phyloP scores from a whole-genome alignment of 2,797 vertebrate species.

The Apogon hyalosoma region DNA sequence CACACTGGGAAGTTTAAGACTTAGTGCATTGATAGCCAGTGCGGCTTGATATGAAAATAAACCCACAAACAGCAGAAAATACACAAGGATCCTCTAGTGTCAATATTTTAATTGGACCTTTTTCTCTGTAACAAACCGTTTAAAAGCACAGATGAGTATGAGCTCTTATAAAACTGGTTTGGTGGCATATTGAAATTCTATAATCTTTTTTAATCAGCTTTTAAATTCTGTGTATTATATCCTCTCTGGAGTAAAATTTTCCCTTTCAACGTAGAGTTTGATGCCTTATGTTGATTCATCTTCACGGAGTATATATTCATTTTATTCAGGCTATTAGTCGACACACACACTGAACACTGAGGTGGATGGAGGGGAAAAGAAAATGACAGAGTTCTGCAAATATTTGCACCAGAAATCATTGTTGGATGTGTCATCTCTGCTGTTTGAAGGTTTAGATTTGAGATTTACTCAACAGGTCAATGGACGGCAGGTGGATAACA shows the following conservation, averaged over 20 bases:
- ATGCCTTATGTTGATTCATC: conserved; percentile 35
- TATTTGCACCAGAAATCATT: conserved; percentile 29
- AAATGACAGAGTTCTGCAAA: conserved; percentile 33
- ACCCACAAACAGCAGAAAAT: background rate
- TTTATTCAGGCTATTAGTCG: conserved; percentile 41
- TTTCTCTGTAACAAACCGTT: conserved; percentile 7
- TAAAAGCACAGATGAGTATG: background rate
- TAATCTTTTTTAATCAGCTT: background rate
- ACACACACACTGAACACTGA: conserved; percentile 29
- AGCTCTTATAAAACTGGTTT: background rate
- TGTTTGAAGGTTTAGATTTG: conserved; percentile 33
- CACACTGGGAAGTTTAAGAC: background rate
- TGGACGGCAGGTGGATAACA: conserved; percentile 28
- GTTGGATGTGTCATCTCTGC: conserved; percentile 40
- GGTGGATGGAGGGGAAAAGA: background rate
- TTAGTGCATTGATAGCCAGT: conserved; percentile 29
- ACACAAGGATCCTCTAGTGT: background rate
- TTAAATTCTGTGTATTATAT: background rate
- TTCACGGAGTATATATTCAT: conserved; percentile 11
- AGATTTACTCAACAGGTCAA: conserved; percentile 38
- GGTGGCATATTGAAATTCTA: background rate
- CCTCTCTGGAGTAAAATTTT: background rate
- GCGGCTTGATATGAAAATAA: conserved; percentile 42
- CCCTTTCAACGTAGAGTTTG: background rate
- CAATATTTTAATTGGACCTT: conserved; percentile 36